Evolutionary conservation across 1,140 invertebrate genomes (phyloP).

Genomic region (Periplaneta americana): DNA sequence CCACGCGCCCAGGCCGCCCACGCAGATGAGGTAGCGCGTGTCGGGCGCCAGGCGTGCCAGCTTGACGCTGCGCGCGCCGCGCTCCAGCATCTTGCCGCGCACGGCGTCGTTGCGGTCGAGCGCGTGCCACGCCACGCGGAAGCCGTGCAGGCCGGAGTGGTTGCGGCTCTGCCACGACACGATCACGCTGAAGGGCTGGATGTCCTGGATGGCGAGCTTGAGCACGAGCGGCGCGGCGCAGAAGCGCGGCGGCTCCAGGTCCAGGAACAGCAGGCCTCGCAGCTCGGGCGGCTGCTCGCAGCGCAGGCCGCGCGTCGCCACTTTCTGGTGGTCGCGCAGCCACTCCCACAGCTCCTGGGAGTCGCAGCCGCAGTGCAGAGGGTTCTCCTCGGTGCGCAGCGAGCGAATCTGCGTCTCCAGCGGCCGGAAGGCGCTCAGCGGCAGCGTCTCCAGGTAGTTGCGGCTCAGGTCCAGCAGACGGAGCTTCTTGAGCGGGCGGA

Average conservation of each 20-base stretch:
- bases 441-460: conserved; percentile 78
- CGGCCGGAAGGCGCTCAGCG: conserved; percentile 65
- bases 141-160: conserved; percentile 77
- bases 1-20: conserved; percentile 73
- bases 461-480: conserved; percentile 73
- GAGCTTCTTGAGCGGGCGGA: conserved; percentile 72
- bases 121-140: conserved; percentile 78
- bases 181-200: conserved; percentile 80
- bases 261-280: conserved; percentile 64
- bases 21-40: conserved; percentile 77
- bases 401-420: conserved; percentile 76
- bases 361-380: conserved; percentile 74
- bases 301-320: conserved; percentile 38
- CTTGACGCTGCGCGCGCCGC: conserved; percentile 60
- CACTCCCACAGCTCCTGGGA: conserved; percentile 83
- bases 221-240: conserved; percentile 69
- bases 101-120: conserved; percentile 55
- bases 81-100: conserved; percentile 61
- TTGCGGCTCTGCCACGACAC: conserved; percentile 87
- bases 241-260: conserved; percentile 70
- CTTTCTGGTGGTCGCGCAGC: conserved; percentile 76
- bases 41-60: conserved; percentile 66
- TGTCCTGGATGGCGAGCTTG: conserved; percentile 78
- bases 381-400: conserved; percentile 75
- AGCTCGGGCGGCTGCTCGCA: conserved; percentile 76